Base-by-base conservation (phyloP, 2,888 invertebrate species). In the Ormyrus thymus region DNA sequence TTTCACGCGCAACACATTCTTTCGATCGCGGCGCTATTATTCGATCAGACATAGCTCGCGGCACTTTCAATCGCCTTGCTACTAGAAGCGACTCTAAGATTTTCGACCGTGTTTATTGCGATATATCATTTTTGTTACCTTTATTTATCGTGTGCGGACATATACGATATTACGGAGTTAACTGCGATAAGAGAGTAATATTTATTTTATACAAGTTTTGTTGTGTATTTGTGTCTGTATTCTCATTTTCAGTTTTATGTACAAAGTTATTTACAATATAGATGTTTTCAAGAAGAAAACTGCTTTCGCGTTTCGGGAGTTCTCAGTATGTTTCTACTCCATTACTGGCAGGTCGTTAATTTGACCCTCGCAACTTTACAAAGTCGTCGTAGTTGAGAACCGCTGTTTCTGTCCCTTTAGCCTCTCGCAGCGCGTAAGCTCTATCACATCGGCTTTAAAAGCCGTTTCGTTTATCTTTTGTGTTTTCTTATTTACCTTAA, bases 381-480 rank as follows among this genome's bases (percentile, higher is more conserved):
- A 70, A 66, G 64, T 77, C 43, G 45, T 66, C 15, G 65, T 65
- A 55, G 68, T 73, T 79, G 75, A 77, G 62, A 79, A 81, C 74
- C 77, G 48, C 72, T 84, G 80, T 77, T 70, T 51, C 76, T 79
- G 73, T 76, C 70, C 76, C 15, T 81, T 80, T 76, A 82, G 79
- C 84, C 82, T 85, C 84, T 85, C 86, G 85, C 86, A 86, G 88
- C 86, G 86, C 86, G 86, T 89, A 89, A 90, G 90, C 89, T 90
- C 89, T 90, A 90, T 90, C 90, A 90, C 90, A 90, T 89, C 89
- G 90, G 89, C 90, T 90, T 90, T 83, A 86, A 76, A 89, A 89
- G 90, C 89, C 90, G 85, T 86, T 87, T 89, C 86, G 83, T 88
- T 83, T 81, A 74, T 78, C 79, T 73, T 72, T 79, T 83, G 80